Percentiles rank a stretch among this genome's conserved stretches.
Evolutionary conservation across 30 jellyfish, hydroid and myxozoan genomes (phyloP).

Genomic region (Morbakka virulenta): DNA sequence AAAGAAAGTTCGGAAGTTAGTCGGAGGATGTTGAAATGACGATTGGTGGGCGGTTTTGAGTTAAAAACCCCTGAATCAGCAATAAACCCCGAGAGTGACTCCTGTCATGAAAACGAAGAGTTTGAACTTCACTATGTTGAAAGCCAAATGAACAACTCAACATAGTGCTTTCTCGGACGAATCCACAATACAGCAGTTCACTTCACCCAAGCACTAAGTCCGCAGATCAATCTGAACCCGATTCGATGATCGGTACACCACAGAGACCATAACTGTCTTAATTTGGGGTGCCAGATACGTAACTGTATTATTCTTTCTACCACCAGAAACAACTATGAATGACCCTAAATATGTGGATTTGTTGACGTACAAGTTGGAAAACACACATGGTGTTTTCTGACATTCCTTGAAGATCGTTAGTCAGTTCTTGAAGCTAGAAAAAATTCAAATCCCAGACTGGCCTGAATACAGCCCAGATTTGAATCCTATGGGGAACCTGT

Average conservation of each 20-base stretch:
- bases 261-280: conserved; percentile 2
- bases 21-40: too few relatives aligned
- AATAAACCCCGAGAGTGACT: too few relatives aligned
- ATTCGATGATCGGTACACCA: conserved; percentile 15
- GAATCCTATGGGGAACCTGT: too few relatives aligned
- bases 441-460: too few relatives aligned
- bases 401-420: neutral
- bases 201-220: neutral
- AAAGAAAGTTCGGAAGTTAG: too few relatives aligned
- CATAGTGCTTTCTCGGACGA: conserved; percentile 25
- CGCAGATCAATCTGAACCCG: neutral
- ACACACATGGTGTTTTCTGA: too few relatives aligned
- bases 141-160: too few relatives aligned
- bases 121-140: too few relatives aligned
- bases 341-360: conserved; percentile 8
- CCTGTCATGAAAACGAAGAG: too few relatives aligned
- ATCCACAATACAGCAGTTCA: conserved; percentile 7
- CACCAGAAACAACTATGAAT: neutral
- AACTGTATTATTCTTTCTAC: conserved; percentile 1
- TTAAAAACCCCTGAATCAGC: too few relatives aligned
- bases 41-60: too few relatives aligned
- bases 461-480: too few relatives aligned
- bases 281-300: neutral
- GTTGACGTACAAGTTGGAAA: neutral
- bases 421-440: neutral